A percentile compares a stretch with the other conserved stretches of the same genome.
These are phyloP conservation scores for Iguana delicatissima DNA, from an alignment of 2,797 vertebrate genomes.

Conservation along the genomic window DNA sequence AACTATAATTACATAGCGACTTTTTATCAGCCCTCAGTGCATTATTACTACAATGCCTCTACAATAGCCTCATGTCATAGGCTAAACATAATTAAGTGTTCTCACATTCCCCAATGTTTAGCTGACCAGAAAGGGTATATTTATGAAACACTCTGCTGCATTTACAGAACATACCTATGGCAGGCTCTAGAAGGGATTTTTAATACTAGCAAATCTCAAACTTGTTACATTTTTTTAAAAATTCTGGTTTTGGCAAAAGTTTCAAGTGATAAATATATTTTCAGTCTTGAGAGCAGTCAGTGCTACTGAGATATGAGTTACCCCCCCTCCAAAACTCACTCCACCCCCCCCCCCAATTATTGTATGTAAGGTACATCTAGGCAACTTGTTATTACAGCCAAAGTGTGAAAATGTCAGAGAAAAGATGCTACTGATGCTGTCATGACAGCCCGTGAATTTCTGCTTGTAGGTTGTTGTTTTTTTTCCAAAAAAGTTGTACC, in stretches of 20 bases:
- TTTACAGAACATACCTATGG: background rate
- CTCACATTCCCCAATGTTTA: background rate
- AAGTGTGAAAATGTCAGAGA: background rate
- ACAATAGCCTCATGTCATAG: background rate
- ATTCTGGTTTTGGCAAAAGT: background rate
- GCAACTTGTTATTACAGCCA: background rate
- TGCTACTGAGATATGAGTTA: background rate
- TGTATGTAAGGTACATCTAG: background rate
- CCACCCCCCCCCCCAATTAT: no score
- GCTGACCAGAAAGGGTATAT: background rate
- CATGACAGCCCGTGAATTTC: background rate
- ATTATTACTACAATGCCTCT: background rate
- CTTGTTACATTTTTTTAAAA: background rate
- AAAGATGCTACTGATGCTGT: background rate
- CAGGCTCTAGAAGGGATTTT: background rate
- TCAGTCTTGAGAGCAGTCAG: background rate
- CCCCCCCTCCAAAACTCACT: no score
- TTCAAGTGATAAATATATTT: background rate
- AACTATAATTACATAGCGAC: background rate
- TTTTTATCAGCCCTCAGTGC: background rate
- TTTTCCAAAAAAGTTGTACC: background rate
- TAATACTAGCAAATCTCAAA: slow-evolving; percentile 16
- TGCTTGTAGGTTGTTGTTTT: background rate
- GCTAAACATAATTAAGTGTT: background rate
- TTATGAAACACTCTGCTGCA: slow-evolving; percentile 7